Conservation (phyloP, 2,797 vertebrate genomes). For the Pangasius djambal region DNA sequence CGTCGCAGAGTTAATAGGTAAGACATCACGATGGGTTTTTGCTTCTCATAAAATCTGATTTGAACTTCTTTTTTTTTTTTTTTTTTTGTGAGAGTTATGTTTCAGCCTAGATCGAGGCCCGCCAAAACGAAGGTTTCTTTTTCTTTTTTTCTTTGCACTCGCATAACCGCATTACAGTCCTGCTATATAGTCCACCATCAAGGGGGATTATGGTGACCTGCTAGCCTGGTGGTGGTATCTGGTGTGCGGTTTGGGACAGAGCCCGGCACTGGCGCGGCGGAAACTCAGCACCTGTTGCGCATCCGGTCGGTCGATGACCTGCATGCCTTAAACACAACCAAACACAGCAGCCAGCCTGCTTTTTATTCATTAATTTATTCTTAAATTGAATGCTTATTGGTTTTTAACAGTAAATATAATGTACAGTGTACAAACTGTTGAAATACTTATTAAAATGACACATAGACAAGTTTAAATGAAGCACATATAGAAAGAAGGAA, state of each 20-base stretch:
- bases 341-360: neutral
- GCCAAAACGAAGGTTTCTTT: neutral
- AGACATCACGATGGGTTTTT: neutral
- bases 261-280: neutral
- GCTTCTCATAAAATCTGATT: neutral
- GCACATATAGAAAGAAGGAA: too few relatives aligned
- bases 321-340: neutral
- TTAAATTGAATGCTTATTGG: too few relatives aligned
- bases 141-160: neutral
- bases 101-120: neutral
- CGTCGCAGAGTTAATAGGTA: constrained; percentile 81
- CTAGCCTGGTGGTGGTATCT: neutral
- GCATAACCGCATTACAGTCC: neutral
- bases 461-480: too few relatives aligned
- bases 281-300: constrained; percentile 18
- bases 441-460: too few relatives aligned
- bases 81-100: neutral
- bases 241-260: neutral
- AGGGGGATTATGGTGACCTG: neutral
- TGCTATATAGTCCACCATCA: too few relatives aligned
- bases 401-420: too few relatives aligned
- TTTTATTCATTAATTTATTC: too few relatives aligned
- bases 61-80: neutral
- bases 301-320: constrained; percentile 16
- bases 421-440: too few relatives aligned